Evolutionary conservation across 2,113 vertebrate genomes (phyloP).

Genomic region (Myotis yumanensis): DNA sequence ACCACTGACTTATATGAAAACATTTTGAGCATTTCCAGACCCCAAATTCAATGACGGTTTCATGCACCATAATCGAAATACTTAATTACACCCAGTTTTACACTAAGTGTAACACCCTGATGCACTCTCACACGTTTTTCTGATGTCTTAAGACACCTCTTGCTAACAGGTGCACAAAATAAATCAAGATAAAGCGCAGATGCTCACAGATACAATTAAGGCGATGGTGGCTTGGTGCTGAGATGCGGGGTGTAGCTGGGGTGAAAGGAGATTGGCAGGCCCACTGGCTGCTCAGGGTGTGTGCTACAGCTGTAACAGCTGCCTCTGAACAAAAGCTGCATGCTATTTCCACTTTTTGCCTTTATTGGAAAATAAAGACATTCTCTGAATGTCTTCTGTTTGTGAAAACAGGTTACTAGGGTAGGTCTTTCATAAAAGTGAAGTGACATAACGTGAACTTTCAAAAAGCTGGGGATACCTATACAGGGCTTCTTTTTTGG

Average conservation of each 20-base stretch:
- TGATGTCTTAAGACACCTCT: neutral
- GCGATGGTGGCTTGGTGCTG: neutral
- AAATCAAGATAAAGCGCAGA: neutral
- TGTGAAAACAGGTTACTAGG: neutral
- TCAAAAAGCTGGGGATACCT: neutral
- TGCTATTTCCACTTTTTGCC: neutral
- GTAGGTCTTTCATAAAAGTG: neutral
- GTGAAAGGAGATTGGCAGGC: neutral
- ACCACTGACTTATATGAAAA: neutral
- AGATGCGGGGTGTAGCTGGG: neutral
- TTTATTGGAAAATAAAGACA: neutral
- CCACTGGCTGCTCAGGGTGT: neutral
- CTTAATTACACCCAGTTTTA: neutral
- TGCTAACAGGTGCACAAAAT: neutral
- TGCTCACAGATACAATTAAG: neutral
- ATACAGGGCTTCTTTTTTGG: neutral
- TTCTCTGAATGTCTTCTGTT: neutral
- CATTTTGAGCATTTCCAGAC: neutral
- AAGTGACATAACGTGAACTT: neutral
- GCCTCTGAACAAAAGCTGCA: neutral
- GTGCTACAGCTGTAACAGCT: neutral
- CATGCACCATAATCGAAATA: neutral
- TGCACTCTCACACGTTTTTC: neutral
- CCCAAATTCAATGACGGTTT: neutral
- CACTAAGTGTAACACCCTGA: neutral